These are phyloP conservation scores for Valencia hispanica DNA, from an alignment of 2,797 vertebrate genomes.

Conservation along the genomic window DNA sequence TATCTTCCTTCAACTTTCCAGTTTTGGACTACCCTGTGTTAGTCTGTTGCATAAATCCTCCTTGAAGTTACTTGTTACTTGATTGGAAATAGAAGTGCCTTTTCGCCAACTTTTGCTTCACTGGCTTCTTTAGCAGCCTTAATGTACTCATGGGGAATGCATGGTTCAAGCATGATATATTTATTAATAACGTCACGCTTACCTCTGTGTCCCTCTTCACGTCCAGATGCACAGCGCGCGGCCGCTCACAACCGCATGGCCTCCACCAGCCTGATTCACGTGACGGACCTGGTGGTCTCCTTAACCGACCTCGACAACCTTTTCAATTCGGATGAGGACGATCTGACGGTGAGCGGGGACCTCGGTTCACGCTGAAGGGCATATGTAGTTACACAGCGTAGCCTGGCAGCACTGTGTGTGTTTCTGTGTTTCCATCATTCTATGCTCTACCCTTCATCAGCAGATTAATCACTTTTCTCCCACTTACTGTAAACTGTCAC, in stretches of 20 bases:
- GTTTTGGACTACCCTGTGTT: too few relatives aligned
- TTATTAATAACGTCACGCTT: neutral
- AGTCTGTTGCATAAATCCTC: neutral
- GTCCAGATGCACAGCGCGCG: conserved; percentile 86
- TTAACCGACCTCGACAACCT: conserved; percentile 99
- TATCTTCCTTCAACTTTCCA: neutral
- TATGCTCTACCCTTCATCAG: conserved; percentile 28
- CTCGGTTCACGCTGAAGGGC: conserved; percentile 18
- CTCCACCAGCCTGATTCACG: conserved; percentile 94
- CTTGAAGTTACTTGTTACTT: neutral
- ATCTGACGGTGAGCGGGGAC: conserved; percentile 88
- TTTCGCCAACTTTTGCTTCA: neutral
- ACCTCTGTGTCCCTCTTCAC: conserved; percentile 15
- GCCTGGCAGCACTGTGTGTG: conserved; percentile 18
- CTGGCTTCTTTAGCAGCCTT: neutral
- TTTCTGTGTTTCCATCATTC: conserved; percentile 8
- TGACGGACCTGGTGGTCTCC: conserved; percentile 94
- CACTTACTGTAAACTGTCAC: conserved; percentile 20
- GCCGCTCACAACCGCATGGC: conserved; percentile 89
- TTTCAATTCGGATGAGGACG: conserved; percentile 99
- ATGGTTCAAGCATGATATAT: neutral
- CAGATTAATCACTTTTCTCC: too few relatives aligned
- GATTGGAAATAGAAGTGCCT: conserved; percentile 7
- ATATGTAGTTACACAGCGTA: conserved; percentile 37
- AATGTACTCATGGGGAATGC: neutral